Evolutionary conservation across 2,888 invertebrate species (phyloP).

Genomic region (Malthinus seriepunctatus): DNA sequence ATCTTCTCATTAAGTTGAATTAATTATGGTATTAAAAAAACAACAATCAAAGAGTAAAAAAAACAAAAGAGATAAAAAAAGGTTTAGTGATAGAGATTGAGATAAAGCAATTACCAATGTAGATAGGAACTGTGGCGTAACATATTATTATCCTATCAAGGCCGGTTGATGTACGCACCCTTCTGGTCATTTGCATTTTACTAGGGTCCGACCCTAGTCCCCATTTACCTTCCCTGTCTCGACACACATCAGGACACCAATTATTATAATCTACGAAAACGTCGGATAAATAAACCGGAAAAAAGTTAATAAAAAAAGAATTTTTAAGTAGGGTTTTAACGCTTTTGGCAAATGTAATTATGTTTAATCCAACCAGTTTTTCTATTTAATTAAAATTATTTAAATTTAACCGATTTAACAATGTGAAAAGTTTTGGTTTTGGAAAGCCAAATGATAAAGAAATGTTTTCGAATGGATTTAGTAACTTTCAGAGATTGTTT

Average conservation of each 20-base stretch:
- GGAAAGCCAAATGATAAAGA: too few species aligned
- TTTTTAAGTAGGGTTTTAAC: background rate
- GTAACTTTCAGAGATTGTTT: too few species aligned
- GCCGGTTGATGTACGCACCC: constrained; percentile 44
- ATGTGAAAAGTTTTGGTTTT: too few species aligned
- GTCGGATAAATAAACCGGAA: background rate
- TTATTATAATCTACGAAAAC: constrained; percentile 17
- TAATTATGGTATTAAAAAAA: constrained; percentile 2
- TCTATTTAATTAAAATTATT: too few species aligned
- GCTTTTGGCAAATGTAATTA: too few species aligned
- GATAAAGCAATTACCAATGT: constrained; percentile 48
- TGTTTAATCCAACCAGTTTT: too few species aligned
- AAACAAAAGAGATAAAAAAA: constrained; percentile 27
- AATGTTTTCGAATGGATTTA: too few species aligned
- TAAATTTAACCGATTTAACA: too few species aligned
- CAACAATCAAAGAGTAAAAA: constrained; percentile 20
- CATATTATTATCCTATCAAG: constrained; percentile 50
- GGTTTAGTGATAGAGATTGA: constrained; percentile 39
- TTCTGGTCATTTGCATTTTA: constrained; percentile 45
- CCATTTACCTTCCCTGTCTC: constrained; percentile 26
- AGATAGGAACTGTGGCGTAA: constrained; percentile 45
- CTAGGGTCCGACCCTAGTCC: constrained; percentile 28
- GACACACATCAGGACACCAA: constrained; percentile 24
- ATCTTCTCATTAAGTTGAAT: background rate
- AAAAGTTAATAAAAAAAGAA: background rate